phyloP scores from a whole-genome alignment of 2,113 vertebrate species.

The Hassar affinis region DNA sequence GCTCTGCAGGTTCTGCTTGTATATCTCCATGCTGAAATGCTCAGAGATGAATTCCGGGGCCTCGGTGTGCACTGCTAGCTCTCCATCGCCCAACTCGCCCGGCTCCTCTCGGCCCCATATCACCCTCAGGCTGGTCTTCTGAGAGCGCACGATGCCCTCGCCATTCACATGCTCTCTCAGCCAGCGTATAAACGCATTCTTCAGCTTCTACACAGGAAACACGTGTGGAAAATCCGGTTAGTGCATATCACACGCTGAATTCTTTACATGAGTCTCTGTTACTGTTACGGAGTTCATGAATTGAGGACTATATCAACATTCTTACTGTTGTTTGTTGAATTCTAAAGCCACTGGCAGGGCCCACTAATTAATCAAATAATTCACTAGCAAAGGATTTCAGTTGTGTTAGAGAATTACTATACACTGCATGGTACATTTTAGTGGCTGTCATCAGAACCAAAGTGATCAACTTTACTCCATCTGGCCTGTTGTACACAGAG shows the following conservation, averaged over 20 bases:
- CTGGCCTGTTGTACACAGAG: not conserved
- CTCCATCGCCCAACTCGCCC: constrained; percentile 58
- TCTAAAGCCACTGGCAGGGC: not conserved
- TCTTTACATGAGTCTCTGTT: not conserved
- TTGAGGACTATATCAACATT: not conserved
- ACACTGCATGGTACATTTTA: not conserved
- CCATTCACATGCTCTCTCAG: constrained; percentile 22
- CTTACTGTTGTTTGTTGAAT: not conserved
- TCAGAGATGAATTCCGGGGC: constrained; percentile 63
- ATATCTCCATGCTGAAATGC: constrained; percentile 78
- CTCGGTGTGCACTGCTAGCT: constrained; percentile 73
- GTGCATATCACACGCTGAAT: not conserved
- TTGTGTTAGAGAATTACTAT: not conserved
- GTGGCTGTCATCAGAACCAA: not conserved
- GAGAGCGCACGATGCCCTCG: not conserved
- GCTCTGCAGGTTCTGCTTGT: constrained; percentile 78
- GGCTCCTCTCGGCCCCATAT: constrained; percentile 47
- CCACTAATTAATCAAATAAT: not conserved
- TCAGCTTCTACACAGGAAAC: constrained; percentile 33
- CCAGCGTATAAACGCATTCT: constrained; percentile 33
- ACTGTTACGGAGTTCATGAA: not conserved
- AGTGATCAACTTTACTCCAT: not conserved
- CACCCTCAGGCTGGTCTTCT: constrained; percentile 10
- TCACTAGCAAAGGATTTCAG: not conserved
- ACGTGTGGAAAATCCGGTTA: not conserved